Conservation (phyloP, 1,140 invertebrate species). For the Drosophila sulfurigaster region DNA sequence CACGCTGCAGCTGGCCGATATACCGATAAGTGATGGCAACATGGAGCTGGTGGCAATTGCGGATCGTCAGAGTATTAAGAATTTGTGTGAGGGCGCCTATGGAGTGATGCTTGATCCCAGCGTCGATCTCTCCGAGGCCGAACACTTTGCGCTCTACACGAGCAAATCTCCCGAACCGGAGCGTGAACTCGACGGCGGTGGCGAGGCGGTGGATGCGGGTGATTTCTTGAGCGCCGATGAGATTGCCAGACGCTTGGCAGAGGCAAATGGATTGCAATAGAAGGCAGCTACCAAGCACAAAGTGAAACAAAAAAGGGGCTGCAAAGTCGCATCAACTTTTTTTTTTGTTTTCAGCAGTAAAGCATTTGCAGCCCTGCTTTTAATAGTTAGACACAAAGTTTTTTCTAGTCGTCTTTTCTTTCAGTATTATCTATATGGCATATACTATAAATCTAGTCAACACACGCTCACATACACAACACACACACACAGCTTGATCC, state of each 20-base stretch:
- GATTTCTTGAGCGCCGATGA: slow-evolving; percentile 85
- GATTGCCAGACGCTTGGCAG: slow-evolving; percentile 71
- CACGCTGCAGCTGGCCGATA: slow-evolving; percentile 81
- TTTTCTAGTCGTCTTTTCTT: slow-evolving; percentile 76
- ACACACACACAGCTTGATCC: slow-evolving; percentile 13
- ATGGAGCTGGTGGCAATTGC: slow-evolving; percentile 84
- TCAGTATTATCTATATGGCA: slow-evolving; percentile 67
- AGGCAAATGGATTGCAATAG: slow-evolving; percentile 73
- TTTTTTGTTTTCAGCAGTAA: too few species aligned
- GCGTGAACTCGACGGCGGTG: slow-evolving; percentile 91
- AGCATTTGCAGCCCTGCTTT: background rate
- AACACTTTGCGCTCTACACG: slow-evolving; percentile 94
- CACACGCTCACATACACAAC: slow-evolving; percentile 18
- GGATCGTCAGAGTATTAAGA: slow-evolving; percentile 80
- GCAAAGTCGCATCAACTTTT: too few species aligned
- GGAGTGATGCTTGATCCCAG: slow-evolving; percentile 83
- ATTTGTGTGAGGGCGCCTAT: slow-evolving; percentile 79
- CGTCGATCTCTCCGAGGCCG: slow-evolving; percentile 91
- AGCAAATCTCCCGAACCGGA: slow-evolving; percentile 92
- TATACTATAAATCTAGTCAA: slow-evolving; percentile 33
- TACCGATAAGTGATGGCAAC: slow-evolving; percentile 82
- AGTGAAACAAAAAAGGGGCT: too few species aligned
- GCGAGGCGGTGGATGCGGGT: slow-evolving; percentile 89
- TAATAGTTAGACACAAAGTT: slow-evolving; percentile 34
- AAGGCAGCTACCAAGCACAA: background rate